phyloP scores from a whole-genome alignment of 2,797 vertebrate species.

The Dromococcyx pavoninus region DNA sequence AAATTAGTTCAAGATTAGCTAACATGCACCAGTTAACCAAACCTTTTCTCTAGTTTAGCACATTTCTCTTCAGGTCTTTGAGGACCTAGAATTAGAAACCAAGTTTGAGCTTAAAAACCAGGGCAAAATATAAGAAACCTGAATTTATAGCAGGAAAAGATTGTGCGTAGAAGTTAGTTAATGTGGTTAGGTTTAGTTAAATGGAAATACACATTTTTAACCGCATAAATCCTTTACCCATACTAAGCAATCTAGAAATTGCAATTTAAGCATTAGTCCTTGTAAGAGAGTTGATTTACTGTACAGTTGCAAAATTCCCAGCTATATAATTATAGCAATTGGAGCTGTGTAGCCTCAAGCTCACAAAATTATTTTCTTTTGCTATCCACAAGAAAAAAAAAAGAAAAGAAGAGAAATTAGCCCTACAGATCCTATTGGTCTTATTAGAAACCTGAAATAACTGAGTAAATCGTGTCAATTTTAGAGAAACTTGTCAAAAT shows the following conservation, averaged over 20 bases:
- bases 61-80: background rate
- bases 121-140: background rate
- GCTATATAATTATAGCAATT: background rate
- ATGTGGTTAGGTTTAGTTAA: background rate
- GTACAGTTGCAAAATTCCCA: background rate
- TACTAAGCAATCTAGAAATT: background rate
- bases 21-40: background rate
- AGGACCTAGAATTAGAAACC: background rate
- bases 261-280: conserved; percentile 19
- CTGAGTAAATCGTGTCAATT: background rate
- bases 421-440: background rate
- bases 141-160: background rate
- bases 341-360: background rate
- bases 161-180: background rate
- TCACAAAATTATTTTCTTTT: background rate
- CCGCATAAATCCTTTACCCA: background rate
- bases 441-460: background rate
- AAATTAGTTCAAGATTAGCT: background rate
- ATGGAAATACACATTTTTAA: background rate
- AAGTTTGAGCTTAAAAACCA: background rate
- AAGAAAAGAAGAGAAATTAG: background rate
- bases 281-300: background rate
- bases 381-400: background rate
- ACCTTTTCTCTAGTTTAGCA: background rate
- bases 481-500: background rate